A percentile compares a stretch with the other conserved stretches of the same genome.
Conservation (phyloP, 2,888 invertebrate genomes). For the Drosophila ustulata region DNA sequence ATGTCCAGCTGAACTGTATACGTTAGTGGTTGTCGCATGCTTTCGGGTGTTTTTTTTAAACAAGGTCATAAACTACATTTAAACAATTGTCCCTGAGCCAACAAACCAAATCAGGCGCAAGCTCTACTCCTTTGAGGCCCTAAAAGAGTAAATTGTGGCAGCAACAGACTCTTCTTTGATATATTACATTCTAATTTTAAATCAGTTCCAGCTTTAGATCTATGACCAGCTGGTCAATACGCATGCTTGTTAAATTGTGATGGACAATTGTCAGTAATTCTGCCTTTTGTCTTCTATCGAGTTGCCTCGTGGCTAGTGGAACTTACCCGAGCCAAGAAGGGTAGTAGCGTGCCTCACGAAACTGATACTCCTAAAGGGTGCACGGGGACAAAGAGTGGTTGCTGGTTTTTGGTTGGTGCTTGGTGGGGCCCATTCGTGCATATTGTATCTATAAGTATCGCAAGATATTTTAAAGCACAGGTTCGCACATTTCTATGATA, state of each 20-base stretch:
- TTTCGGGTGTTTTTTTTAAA: conserved; percentile 23
- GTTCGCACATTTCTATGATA: background rate
- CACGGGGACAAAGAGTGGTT: too few species aligned
- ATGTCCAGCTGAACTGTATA: conserved; percentile 17
- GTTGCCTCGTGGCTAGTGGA: too few species aligned
- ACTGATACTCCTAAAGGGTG: too few species aligned
- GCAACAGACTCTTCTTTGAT: conserved; percentile 34
- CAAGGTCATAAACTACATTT: too few species aligned
- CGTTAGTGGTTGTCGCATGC: conserved; percentile 29
- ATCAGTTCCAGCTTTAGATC: background rate
- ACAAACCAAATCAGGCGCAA: conserved; percentile 40
- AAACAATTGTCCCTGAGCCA: conserved; percentile 21
- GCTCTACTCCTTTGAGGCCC: conserved; percentile 49
- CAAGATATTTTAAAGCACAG: background rate
- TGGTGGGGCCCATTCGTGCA: background rate
- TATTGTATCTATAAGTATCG: background rate
- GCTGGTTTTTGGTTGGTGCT: too few species aligned
- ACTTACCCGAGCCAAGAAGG: too few species aligned
- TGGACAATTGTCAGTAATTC: too few species aligned
- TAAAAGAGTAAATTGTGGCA: conserved; percentile 45
- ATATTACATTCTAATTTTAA: conserved; percentile 28
- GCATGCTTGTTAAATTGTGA: too few species aligned
- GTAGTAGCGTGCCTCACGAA: too few species aligned
- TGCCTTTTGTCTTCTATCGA: too few species aligned
- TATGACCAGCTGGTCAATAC: too few species aligned